These are phyloP conservation scores for Tipula confusa DNA, from an alignment of 2,888 invertebrate species.

Conservation along the genomic window DNA sequence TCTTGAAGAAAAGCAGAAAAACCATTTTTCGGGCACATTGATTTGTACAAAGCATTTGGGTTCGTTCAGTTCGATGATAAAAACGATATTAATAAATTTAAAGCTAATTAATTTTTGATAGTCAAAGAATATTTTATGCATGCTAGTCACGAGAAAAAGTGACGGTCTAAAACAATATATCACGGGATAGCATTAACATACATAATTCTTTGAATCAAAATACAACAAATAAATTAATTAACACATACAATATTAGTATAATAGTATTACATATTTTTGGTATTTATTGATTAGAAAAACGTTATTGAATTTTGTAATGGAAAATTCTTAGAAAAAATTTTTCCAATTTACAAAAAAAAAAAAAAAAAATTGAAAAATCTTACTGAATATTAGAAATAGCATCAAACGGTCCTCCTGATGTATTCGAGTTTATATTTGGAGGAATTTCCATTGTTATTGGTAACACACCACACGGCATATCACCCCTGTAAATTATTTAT, in stretches of 20 bases:
- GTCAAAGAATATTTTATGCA: background rate
- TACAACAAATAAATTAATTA: background rate
- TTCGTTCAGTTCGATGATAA: too few relatives aligned
- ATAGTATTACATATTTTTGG: background rate
- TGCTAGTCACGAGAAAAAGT: background rate
- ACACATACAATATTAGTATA: background rate
- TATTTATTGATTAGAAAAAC: background rate
- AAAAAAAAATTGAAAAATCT: too few relatives aligned
- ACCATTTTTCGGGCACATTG: too few relatives aligned
- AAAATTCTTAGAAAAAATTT: background rate
- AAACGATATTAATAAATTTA: too few relatives aligned
- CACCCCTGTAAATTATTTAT: slow-evolving; percentile 46
- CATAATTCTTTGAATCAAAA: background rate
- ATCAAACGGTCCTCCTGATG: slow-evolving; percentile 36
- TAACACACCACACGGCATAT: slow-evolving; percentile 41
- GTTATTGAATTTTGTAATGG: background rate
- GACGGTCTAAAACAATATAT: background rate
- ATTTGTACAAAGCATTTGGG: too few relatives aligned
- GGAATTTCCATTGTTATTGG: slow-evolving; percentile 31
- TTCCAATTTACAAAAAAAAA: slow-evolving; percentile 28
- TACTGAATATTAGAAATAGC: slow-evolving; percentile 40
- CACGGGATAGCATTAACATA: background rate
- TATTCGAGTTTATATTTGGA: slow-evolving; percentile 32
- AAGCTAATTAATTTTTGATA: background rate
- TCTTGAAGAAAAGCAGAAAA: too few relatives aligned